Percentiles rank a stretch among this genome's conserved stretches.
phyloP scores from a whole-genome alignment of 2,113 vertebrate genomes.

The Neolamprologus variostigma region DNA sequence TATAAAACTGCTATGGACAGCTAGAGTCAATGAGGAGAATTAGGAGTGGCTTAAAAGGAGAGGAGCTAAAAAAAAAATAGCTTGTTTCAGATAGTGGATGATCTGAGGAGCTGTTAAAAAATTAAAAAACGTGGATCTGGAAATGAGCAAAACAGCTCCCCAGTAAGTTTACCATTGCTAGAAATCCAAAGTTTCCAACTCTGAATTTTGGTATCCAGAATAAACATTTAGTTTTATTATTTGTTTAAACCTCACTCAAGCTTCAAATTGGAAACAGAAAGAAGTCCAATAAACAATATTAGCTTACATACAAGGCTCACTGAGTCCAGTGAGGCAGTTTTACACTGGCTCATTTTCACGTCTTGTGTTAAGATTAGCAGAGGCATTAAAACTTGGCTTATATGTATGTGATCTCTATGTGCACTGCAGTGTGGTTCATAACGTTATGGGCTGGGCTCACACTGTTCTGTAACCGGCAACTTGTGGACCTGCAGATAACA shows the following conservation, averaged over 20 bases:
- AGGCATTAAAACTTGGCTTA: neutral
- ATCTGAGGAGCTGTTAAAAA: neutral
- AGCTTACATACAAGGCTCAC: neutral
- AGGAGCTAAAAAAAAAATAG: neutral
- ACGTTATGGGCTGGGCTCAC: neutral
- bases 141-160: neutral
- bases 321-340: neutral
- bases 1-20: neutral
- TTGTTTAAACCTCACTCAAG: neutral
- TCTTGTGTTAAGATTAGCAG: neutral
- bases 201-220: neutral
- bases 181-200: neutral
- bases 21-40: neutral
- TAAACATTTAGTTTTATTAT: rapidly evolving
- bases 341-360: neutral
- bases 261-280: neutral
- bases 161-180: neutral
- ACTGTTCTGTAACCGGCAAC: neutral
- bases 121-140: rapidly evolving
- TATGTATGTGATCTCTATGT: neutral
- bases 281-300: neutral
- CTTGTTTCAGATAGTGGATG: neutral
- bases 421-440: neutral
- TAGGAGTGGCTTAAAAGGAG: neutral
- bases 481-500: constrained; percentile 23